Conservation (phyloP, 2,888 invertebrate genomes). For the Meliscaeva auricollis region DNA sequence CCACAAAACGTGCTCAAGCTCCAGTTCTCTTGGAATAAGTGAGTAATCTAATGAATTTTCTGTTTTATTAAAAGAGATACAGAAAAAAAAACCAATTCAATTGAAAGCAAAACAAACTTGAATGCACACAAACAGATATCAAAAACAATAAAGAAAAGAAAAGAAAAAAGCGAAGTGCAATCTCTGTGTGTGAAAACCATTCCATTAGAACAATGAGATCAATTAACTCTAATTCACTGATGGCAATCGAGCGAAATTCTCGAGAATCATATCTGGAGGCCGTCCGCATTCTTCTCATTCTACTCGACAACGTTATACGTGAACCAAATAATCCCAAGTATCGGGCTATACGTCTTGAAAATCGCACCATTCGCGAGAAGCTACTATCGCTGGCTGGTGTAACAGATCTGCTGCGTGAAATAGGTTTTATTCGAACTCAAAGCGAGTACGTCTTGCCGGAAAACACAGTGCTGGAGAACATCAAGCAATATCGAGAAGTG, state of each 20-base stretch:
- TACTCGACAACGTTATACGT: constrained; percentile 82
- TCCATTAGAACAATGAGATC: constrained; percentile 73
- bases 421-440: constrained; percentile 81
- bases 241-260: constrained; percentile 78
- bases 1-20: constrained; percentile 13
- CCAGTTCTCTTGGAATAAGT: constrained; percentile 29
- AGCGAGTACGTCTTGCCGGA: constrained; percentile 79
- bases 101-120: constrained; percentile 27
- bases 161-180: no score
- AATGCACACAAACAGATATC: constrained; percentile 44
- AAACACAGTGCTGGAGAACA: constrained; percentile 80
- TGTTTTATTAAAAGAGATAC: constrained; percentile 37
- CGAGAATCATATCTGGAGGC: constrained; percentile 81
- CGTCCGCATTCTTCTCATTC: constrained; percentile 81
- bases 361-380: constrained; percentile 83
- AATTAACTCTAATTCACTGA: constrained; percentile 74
- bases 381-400: constrained; percentile 81
- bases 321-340: constrained; percentile 82
- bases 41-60: constrained; percentile 36
- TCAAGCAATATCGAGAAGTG: constrained; percentile 81
- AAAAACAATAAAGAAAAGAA: background rate
- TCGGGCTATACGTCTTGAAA: constrained; percentile 82
- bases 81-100: constrained; percentile 19
- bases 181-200: constrained; percentile 36
- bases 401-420: constrained; percentile 80